Percentiles rank a stretch among this genome's conserved stretches.
These are phyloP conservation scores for Leptestheria dahalacensis DNA, from an alignment of 1,140 invertebrate species.

Conservation along the genomic window DNA sequence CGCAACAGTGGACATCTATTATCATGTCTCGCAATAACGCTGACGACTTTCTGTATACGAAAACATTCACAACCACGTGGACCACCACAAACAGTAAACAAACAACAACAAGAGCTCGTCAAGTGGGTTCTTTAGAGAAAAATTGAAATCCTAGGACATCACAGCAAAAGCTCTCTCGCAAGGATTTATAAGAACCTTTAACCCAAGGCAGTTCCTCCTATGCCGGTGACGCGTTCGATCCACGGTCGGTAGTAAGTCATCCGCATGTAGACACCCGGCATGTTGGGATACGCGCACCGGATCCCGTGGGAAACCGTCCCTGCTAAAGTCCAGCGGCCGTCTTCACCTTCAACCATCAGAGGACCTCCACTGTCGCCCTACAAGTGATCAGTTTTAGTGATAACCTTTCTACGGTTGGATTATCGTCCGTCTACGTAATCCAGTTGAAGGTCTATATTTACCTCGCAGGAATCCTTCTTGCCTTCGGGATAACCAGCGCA, in stretches of 20 bases:
- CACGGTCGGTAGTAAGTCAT: constrained; percentile 81
- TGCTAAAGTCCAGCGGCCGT: constrained; percentile 73
- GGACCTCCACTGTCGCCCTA: constrained; percentile 90
- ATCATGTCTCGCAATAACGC: no score
- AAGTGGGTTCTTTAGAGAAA: no score
- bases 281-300: constrained; percentile 75
- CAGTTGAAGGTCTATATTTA: constrained; percentile 29
- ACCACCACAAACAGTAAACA: no score
- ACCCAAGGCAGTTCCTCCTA: constrained; percentile 23
- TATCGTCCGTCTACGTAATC: neutral
- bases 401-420: neutral
- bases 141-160: no score
- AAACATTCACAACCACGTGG: no score
- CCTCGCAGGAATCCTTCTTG: constrained; percentile 86
- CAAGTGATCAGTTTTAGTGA: constrained; percentile 14
- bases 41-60: no score
- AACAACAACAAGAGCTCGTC: no score
- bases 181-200: no score
- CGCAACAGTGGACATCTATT: no score
- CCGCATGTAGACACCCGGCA: constrained; percentile 83
- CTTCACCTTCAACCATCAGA: constrained; percentile 59
- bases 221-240: constrained; percentile 68
- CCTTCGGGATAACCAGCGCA: constrained; percentile 86
- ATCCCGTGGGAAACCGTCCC: constrained; percentile 92
- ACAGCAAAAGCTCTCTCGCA: no score